These are phyloP conservation scores for Himalopsyche tibetana DNA, from an alignment of 2,888 invertebrate species.

Conservation along the genomic window DNA sequence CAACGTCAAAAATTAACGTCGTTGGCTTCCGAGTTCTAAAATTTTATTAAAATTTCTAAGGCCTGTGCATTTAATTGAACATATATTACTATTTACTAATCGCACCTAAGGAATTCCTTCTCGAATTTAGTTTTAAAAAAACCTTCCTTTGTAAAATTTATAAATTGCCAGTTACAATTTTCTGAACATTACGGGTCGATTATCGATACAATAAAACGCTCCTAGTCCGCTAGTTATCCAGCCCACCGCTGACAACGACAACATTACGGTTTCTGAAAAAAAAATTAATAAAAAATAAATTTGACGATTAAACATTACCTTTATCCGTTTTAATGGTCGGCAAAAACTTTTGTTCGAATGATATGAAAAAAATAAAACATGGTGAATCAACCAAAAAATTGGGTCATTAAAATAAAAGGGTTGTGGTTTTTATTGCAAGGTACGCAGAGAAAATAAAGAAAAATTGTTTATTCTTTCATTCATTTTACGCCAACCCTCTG, in stretches of 20 bases:
- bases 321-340: slow-evolving; percentile 39
- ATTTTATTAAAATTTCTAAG: too few relatives aligned
- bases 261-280: not conserved
- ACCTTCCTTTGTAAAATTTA: too few relatives aligned
- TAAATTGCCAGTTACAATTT: too few relatives aligned
- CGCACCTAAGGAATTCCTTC: too few relatives aligned
- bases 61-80: too few relatives aligned
- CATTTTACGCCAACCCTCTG: slow-evolving; percentile 5
- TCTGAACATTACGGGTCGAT: not conserved
- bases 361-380: slow-evolving; percentile 27
- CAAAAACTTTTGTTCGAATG: slow-evolving; percentile 44
- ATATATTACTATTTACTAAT: too few relatives aligned
- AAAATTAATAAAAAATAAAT: slow-evolving; percentile 51
- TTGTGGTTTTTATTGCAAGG: slow-evolving; percentile 35
- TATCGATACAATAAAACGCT: not conserved
- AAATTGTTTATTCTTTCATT: not conserved
- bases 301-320: slow-evolving; percentile 57
- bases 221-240: not conserved
- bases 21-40: too few relatives aligned
- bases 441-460: slow-evolving; percentile 44
- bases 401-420: slow-evolving; percentile 45
- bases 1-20: too few relatives aligned
- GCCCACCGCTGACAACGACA: slow-evolving; percentile 10
- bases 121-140: too few relatives aligned
- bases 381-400: not conserved